Base-by-base conservation (phyloP, 37 sponge, comb jelly and placozoan species). In the Aplysina aerophoba region DNA sequence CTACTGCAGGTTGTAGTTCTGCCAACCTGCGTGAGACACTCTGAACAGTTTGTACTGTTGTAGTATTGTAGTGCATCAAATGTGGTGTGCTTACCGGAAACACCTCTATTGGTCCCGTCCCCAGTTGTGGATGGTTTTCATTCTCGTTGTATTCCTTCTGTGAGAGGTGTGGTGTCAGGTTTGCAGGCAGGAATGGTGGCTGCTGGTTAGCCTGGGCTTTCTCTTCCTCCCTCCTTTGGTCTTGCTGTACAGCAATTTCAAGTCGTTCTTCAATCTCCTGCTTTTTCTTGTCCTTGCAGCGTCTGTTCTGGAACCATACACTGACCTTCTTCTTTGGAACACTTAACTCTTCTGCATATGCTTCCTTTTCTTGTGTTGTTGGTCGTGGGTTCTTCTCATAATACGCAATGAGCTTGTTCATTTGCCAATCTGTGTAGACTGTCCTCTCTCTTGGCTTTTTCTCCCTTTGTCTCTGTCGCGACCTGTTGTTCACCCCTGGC, bases 211-310 rank as follows among this genome's bases (percentile, higher is more conserved):
- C 50, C 8, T 44, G 50, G 50, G 50, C 50, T 8, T 44, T 44
- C 50, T 63, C 65, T 63, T 28, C 28, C 11, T 30, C 65, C 65
- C 24, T 63, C 11, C 65, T 28, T 12, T 61, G 36, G 15, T 59
- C 65, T 22, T 63, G 83, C 24, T 62, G 65, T 34, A 35, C 17
- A 19, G 83, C 64, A 31, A 63, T 25, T 33, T 82, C 79, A 22
- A 66, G 60, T 20, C 68, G 22, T 60, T 87, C 68, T 25, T 89
- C 90, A 41, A 87, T 90, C 6, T 93, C 83, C 22, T 83, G 82
- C 75, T 94, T 95, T 91, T 97, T 97, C 92, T 98, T 98, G 88
- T 98, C 98, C 84, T 98, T 98, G 84, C 98, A 98, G 17, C 98
- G 87, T 78, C 94, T 95, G 91, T 98, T 98, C 85, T 98, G 98